These are phyloP conservation scores for Philypnodon macrostomus DNA, from an alignment of 2,797 vertebrate genomes.

Conservation along the genomic window DNA sequence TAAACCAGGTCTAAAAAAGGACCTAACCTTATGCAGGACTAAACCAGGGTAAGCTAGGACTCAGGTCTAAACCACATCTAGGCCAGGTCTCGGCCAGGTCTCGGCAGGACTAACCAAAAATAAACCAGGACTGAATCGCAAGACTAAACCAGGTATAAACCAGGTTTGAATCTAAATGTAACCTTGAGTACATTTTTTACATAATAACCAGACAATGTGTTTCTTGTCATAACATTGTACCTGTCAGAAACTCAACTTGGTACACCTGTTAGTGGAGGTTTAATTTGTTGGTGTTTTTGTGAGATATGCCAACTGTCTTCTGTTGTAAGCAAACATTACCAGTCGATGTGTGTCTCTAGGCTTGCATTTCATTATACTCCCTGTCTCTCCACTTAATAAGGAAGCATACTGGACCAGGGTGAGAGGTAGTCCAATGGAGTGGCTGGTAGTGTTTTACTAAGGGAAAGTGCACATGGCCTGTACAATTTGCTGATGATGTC, in stretches of 20 bases:
- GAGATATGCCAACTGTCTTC: constrained; percentile 27
- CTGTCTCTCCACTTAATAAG: constrained; percentile 22
- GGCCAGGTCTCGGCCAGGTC: no score
- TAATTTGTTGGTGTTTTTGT: constrained; percentile 8
- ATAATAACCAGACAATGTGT: constrained; percentile 14
- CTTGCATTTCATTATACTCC: constrained; percentile 19
- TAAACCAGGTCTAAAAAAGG: no score
- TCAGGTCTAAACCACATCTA: no score
- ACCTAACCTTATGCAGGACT: no score
- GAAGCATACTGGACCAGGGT: constrained; percentile 77
- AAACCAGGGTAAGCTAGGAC: no score
- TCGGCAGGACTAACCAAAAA: no score
- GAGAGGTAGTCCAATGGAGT: constrained; percentile 78
- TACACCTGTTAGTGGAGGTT: constrained; percentile 11
- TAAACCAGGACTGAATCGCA: constrained; percentile 22
- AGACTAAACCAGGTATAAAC: constrained; percentile 17
- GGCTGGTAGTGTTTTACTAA: neutral
- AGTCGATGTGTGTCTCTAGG: constrained; percentile 21
- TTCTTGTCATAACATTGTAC: constrained; percentile 22
- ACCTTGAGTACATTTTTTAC: no score
- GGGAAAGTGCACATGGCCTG: neutral
- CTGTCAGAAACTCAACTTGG: constrained; percentile 18
- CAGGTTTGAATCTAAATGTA: no score
- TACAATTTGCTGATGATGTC: no score
- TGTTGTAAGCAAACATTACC: constrained; percentile 23